Conservation (phyloP, 2,888 invertebrate species). For the Prenolepis imparis region DNA sequence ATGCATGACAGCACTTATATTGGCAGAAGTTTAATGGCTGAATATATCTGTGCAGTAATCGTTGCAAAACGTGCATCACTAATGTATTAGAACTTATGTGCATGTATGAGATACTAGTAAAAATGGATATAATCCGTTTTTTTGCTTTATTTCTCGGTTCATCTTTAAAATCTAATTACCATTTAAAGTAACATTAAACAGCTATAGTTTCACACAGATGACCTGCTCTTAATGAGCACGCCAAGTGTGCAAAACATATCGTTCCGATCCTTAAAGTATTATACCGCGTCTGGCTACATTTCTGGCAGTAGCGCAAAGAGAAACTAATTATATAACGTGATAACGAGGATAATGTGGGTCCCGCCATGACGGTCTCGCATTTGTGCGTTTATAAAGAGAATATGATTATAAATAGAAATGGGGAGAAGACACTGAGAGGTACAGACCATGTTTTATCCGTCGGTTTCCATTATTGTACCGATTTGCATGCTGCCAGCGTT, state of each 20-base stretch:
- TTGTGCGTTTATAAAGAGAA: slow-evolving; percentile 75
- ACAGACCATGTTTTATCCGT: slow-evolving; percentile 55
- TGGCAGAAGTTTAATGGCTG: slow-evolving; percentile 5
- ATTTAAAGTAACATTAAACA: background rate
- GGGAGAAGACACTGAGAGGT: slow-evolving; percentile 39
- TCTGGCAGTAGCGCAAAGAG: slow-evolving; percentile 33
- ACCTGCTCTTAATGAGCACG: background rate
- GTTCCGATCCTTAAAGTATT: slow-evolving; percentile 23
- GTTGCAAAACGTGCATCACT: background rate
- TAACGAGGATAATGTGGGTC: slow-evolving; percentile 74
- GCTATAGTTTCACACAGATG: background rate
- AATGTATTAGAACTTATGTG: background rate
- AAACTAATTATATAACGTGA: slow-evolving; percentile 73
- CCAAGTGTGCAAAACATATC: background rate
- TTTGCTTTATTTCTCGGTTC: background rate
- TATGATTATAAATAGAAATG: slow-evolving; percentile 73
- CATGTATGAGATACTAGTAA: background rate
- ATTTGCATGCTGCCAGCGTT: slow-evolving; percentile 69
- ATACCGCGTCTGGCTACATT: slow-evolving; percentile 16
- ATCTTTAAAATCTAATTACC: background rate
- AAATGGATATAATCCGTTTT: background rate
- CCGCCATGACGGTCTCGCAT: slow-evolving; percentile 66
- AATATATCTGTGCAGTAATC: slow-evolving; percentile 10
- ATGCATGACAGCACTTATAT: slow-evolving; percentile 8
- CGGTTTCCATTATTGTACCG: slow-evolving; percentile 69